Percentiles rank a stretch among this genome's conserved stretches.
Evolutionary conservation across 2,113 vertebrate genomes (phyloP).

Genomic region (Geococcyx californianus): DNA sequence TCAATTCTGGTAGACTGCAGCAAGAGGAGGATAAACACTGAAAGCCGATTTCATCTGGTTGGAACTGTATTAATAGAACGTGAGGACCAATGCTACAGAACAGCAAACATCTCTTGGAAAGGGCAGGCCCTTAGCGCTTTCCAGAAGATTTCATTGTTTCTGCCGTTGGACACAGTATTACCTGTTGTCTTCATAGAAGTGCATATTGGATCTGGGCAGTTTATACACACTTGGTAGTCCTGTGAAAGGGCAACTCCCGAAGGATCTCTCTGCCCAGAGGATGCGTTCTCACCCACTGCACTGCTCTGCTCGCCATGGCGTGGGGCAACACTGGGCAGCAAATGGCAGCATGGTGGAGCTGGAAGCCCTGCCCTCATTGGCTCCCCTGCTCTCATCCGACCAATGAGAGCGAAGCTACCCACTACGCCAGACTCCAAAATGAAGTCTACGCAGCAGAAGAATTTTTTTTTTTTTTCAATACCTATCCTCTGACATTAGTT

Average conservation of each 20-base stretch:
- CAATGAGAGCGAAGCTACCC: background rate
- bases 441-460: background rate
- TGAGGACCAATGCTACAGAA: background rate
- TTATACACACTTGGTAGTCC: background rate
- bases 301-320: background rate
- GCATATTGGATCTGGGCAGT: background rate
- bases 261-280: background rate
- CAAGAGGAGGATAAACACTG: background rate
- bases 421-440: background rate
- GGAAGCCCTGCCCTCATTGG: background rate
- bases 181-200: background rate
- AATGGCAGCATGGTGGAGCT: background rate
- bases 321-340: background rate
- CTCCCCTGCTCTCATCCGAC: background rate
- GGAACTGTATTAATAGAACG: background rate
- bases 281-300: rapidly evolving
- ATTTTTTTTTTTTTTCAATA: background rate
- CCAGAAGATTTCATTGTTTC: background rate
- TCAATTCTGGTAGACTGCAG: background rate
- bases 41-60: background rate
- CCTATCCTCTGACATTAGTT: background rate
- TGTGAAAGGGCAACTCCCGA: background rate
- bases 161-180: background rate
- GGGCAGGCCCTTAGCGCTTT: background rate
- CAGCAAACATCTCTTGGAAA: background rate